Evolutionary conservation across 2,797 vertebrate species (phyloP).

Genomic region (Diplodus sargus): DNA sequence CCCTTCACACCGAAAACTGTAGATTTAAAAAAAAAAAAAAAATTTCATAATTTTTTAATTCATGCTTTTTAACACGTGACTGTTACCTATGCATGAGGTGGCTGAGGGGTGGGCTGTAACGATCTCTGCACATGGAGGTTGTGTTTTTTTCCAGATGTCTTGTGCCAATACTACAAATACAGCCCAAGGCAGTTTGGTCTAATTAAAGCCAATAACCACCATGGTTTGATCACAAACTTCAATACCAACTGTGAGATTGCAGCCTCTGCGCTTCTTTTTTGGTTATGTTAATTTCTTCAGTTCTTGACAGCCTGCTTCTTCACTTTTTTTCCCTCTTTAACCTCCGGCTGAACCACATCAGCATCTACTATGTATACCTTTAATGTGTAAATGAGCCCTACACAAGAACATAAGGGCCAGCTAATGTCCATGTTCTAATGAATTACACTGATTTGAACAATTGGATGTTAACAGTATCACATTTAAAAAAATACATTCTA

Average conservation of each 20-base stretch:
- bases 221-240: constrained; percentile 62
- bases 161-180: constrained; percentile 55
- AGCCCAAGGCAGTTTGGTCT: constrained; percentile 52
- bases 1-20: background rate
- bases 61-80: background rate
- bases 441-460: constrained; percentile 7
- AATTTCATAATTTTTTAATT: background rate
- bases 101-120: constrained; percentile 22
- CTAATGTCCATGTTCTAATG: constrained; percentile 5
- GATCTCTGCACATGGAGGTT: constrained; percentile 35
- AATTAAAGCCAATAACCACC: constrained; percentile 69
- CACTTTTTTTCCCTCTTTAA: constrained; percentile 17
- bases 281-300: constrained; percentile 51
- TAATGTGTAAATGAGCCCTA: constrained; percentile 47
- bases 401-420: background rate
- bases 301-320: constrained; percentile 19
- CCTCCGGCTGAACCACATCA: constrained; percentile 38
- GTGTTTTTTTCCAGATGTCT: constrained; percentile 51
- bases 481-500: background rate
- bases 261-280: constrained; percentile 32
- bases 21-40: background rate
- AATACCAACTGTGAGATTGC: constrained; percentile 40
- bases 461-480: constrained; percentile 7
- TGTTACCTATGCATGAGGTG: constrained; percentile 22
- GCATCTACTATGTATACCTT: constrained; percentile 35